Conservation (phyloP, 1,140 invertebrate species). For the Periplaneta americana region DNA sequence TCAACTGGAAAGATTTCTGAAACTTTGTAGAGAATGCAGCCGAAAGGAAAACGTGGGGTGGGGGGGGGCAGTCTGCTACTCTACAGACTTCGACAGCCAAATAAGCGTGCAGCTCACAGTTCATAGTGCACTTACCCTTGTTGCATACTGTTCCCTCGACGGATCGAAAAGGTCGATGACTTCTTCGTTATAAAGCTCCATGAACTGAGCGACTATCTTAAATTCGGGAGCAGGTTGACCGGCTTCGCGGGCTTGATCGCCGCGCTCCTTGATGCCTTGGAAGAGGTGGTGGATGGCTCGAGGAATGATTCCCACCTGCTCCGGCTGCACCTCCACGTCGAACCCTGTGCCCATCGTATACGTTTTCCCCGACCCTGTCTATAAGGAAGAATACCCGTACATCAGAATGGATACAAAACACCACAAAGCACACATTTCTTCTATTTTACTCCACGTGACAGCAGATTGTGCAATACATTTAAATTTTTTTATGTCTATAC, state of each 20-base stretch:
- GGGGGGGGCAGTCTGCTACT: too few relatives aligned
- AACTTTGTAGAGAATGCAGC: too few relatives aligned
- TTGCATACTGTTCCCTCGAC: conserved; percentile 38
- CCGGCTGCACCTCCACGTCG: conserved; percentile 69
- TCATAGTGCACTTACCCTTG: conserved; percentile 40
- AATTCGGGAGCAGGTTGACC: conserved; percentile 65
- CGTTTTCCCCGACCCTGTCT: conserved; percentile 96
- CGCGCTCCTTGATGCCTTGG: conserved; percentile 65
- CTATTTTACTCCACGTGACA: too few relatives aligned
- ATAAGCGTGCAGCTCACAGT: too few relatives aligned
- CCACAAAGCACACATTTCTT: too few relatives aligned
- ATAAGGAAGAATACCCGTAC: neutral
- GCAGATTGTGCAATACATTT: too few relatives aligned
- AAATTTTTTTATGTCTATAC: too few relatives aligned
- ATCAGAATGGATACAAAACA: neutral
- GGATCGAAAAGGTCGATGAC: conserved; percentile 88
- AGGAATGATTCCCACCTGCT: conserved; percentile 85
- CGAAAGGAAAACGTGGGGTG: too few relatives aligned
- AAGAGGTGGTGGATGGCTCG: conserved; percentile 90
- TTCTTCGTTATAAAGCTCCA: conserved; percentile 95
- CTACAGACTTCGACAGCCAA: too few relatives aligned
- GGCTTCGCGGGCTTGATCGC: conserved; percentile 50
- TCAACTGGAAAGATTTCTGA: too few relatives aligned
- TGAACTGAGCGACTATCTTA: conserved; percentile 80
- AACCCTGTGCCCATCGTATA: conserved; percentile 99